A percentile compares a stretch with the other conserved stretches of the same genome.
Conservation (phyloP, 2,113 vertebrate genomes). For the Corynorhinus townsendii region DNA sequence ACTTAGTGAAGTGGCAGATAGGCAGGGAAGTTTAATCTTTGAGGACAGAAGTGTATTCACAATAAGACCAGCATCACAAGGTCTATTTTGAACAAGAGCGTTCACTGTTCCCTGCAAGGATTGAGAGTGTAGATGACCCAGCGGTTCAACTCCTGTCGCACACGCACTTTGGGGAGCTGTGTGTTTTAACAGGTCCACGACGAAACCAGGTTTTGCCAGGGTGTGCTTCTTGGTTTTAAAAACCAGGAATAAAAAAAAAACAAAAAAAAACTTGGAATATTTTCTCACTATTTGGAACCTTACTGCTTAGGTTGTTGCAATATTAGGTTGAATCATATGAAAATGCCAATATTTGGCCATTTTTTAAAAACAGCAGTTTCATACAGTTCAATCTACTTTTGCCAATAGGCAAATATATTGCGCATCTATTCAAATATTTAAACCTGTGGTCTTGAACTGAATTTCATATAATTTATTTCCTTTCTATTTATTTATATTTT, state of each 20-base stretch:
- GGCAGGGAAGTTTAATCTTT: not conserved
- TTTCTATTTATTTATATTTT: not conserved
- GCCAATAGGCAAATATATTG: not conserved
- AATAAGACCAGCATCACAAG: not conserved
- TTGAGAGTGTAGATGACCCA: not conserved
- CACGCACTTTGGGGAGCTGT: not conserved
- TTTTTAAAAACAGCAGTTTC: not conserved
- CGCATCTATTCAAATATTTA: slow-evolving; percentile 24
- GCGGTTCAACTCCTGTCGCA: not conserved
- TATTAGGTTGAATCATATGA: not conserved
- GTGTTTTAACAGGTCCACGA: not conserved
- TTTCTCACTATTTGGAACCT: not conserved
- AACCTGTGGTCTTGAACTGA: not conserved
- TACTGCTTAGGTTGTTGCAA: not conserved
- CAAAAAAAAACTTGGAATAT: not conserved
- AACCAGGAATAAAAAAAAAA: not conserved
- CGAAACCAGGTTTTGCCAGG: not conserved
- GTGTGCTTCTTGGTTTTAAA: slow-evolving; percentile 27
- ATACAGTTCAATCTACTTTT: not conserved
- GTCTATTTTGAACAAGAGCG: not conserved
- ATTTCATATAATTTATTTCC: not conserved
- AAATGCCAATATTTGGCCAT: not conserved
- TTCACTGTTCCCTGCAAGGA: not conserved
- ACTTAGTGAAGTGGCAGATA: not conserved
- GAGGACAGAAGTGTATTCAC: not conserved